Percentiles rank a stretch among this genome's conserved stretches.
Evolutionary conservation across 1,140 invertebrate species (phyloP).

Genomic region (Drosophila ficusphila): DNA sequence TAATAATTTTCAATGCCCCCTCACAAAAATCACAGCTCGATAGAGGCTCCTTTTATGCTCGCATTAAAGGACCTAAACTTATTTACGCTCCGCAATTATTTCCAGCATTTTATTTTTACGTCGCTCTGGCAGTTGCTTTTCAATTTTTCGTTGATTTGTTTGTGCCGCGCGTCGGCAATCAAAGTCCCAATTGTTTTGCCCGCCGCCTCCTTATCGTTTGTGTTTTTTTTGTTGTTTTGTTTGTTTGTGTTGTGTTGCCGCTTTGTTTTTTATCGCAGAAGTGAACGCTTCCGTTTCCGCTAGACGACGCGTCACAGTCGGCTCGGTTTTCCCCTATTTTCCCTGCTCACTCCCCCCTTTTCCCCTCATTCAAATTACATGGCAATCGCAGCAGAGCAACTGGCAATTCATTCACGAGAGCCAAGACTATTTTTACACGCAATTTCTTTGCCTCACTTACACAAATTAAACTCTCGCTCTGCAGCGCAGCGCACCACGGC

Average conservation of each 20-base stretch:
- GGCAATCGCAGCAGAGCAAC: conserved; percentile 29
- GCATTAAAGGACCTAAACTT: conserved; percentile 37
- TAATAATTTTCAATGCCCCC: too few species aligned
- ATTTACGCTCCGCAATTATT: conserved; percentile 71
- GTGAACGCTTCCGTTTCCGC: conserved; percentile 74
- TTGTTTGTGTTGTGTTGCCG: background rate
- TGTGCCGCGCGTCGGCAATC: conserved; percentile 51
- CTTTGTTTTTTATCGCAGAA: conserved; percentile 72
- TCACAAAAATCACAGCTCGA: too few species aligned
- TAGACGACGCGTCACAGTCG: conserved; percentile 37
- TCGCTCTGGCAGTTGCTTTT: conserved; percentile 46
- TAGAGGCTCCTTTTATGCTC: background rate
- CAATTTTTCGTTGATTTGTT: conserved; percentile 72
- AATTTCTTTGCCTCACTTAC: conserved; percentile 56
- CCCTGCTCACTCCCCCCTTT: background rate
- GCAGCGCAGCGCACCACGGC: conserved; percentile 14
- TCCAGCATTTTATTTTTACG: conserved; percentile 72
- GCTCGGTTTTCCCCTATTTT: background rate
- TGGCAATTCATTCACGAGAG: conserved; percentile 41
- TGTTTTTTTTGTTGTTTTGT: background rate
- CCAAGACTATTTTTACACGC: conserved; percentile 40
- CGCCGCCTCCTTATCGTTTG: background rate
- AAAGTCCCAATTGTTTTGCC: conserved; percentile 62
- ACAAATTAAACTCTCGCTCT: conserved; percentile 62
- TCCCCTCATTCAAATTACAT: conserved; percentile 58